Percentiles rank a stretch among this genome's conserved stretches.
These are phyloP conservation scores for Drosophila punjabiensis DNA, from an alignment of 1,140 invertebrate genomes.

Conservation along the genomic window DNA sequence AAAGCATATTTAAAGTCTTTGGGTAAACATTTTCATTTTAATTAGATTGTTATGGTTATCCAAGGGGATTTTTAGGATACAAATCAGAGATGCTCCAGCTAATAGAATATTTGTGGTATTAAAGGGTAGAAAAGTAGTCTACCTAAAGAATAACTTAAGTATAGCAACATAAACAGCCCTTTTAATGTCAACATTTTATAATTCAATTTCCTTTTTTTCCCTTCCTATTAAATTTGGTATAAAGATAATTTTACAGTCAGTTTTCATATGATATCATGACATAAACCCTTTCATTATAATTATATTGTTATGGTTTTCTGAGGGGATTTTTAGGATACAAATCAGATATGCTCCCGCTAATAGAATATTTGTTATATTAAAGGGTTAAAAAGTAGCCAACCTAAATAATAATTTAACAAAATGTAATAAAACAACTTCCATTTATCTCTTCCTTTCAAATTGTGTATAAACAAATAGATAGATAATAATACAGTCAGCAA, in stretches of 20 bases:
- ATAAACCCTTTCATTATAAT: no score
- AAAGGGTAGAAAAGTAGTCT: background rate
- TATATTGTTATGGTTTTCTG: no score
- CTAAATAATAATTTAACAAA: no score
- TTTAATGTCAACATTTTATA: no score
- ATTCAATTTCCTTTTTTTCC: background rate
- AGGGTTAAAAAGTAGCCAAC: no score
- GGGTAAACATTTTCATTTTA: background rate
- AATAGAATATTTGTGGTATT: background rate
- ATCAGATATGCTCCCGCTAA: no score
- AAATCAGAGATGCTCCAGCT: background rate
- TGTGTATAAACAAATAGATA: background rate
- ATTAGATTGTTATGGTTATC: background rate
- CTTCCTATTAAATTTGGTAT: background rate
- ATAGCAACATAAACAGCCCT: no score
- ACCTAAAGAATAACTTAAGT: background rate
- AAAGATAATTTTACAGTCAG: no score
- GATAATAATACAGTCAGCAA: background rate
- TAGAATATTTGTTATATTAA: no score
- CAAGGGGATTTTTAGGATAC: background rate
- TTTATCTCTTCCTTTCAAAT: background rate
- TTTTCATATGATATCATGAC: no score
- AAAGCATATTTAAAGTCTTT: background rate
- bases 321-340: no score
- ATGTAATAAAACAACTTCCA: no score